Evolutionary conservation across 2,113 vertebrate species (phyloP).

Genomic region (Bolborhynchus lineola): DNA sequence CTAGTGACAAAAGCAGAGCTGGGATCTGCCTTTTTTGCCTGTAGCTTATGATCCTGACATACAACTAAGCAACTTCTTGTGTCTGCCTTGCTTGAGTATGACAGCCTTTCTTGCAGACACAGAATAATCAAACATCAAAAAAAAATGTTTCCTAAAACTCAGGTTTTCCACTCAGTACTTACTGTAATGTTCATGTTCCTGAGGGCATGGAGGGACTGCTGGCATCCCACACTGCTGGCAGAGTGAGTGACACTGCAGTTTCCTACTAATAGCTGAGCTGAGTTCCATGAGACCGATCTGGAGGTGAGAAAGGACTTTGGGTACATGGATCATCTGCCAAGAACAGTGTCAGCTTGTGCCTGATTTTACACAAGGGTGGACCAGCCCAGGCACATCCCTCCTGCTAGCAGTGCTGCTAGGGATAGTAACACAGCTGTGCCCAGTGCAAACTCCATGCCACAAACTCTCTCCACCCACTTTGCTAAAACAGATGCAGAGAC

Average conservation of each 20-base stretch:
- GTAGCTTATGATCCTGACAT: not conserved
- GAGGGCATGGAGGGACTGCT: not conserved
- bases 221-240: not conserved
- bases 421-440: not conserved
- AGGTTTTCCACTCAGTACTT: not conserved
- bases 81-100: not conserved
- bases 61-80: not conserved
- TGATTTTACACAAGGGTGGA: not conserved
- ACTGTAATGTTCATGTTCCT: not conserved
- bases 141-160: not conserved
- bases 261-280: not conserved
- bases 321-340: not conserved
- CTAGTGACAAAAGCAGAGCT: not conserved
- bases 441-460: not conserved
- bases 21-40: not conserved
- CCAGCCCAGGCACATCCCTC: not conserved
- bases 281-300: not conserved
- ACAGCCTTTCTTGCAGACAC: not conserved
- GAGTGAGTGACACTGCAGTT: not conserved
- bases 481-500: not conserved
- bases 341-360: not conserved
- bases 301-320: not conserved
- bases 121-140: not conserved
- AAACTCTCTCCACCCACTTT: not conserved
- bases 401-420: not conserved